Base-by-base conservation (phyloP, 2,888 invertebrate species). In the Drosophila ustulata region DNA sequence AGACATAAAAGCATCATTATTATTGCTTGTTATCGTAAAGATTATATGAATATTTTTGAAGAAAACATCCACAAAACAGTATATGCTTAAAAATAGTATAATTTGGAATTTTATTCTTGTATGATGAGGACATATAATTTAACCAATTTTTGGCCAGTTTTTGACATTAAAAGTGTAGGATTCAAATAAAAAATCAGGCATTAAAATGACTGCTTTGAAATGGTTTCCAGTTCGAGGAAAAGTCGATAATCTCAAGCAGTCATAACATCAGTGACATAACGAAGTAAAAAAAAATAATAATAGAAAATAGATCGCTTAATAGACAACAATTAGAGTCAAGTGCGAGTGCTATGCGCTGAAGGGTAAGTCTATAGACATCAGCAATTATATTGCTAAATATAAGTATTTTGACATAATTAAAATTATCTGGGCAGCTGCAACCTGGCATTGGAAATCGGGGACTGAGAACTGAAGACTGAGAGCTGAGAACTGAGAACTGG, bases 391-490 rank as follows among this genome's bases (percentile, higher is more conserved):
- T 7, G 32, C 34, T 57, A 49, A 59, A 58, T 26, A 18, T 37
- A 56, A 71, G 73, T 66, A 52, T 25, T 45, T 63, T 64, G 73
- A 70, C 57, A 75, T 57, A 57, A 75, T 74, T 75, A 34, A 7
- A 46, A 49, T 67, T 25, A 53, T 74, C 43, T 49, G 4, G n/a
- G 9, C 61, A 65, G 53, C 45, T 37, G 39, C 39, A 41, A 13
- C 39, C 39, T 6, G 13, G 13, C 7, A 41, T n/a, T 11, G 5
- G 37, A n/a, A n/a, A 18, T 18, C 18, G 18, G 18, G 18, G 18
- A 18, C 18, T 18, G 18, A 3, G 9, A 32, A 7, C 37, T n/a
- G 37, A 4, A n/a, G 4, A 37, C n/a, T 13, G 13, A 26, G 23
- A 1, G 1, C 18, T 18, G 18, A 18, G 18, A 18, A 18, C 18